Evolutionary conservation across 2,797 vertebrate species (phyloP).

Genomic region (Schizopygopsis malacanthus): DNA sequence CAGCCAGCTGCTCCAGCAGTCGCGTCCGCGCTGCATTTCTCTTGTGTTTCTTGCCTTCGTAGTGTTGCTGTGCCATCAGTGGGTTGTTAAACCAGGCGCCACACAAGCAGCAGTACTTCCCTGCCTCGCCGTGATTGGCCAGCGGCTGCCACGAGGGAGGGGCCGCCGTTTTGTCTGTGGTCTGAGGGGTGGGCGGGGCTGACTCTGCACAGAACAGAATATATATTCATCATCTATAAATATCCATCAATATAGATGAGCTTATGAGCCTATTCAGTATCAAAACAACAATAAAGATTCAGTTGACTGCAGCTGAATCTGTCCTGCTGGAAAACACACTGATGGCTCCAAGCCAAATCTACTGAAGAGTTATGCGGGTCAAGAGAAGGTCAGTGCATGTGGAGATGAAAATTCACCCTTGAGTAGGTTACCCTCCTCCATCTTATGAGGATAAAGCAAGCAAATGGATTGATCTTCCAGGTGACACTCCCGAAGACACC

Average conservation of each 20-base stretch:
- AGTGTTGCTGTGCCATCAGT: conserved; percentile 87
- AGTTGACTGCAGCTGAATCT: background rate
- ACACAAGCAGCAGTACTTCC: conserved; percentile 85
- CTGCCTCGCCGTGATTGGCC: conserved; percentile 76
- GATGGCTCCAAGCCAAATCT: conserved; percentile 1
- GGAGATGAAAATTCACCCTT: conserved; percentile 40
- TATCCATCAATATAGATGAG: conserved; percentile 44
- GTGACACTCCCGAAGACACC: conserved; percentile 74
- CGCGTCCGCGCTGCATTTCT: conserved; percentile 83
- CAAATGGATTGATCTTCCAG: conserved; percentile 67
- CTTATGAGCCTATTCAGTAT: conserved; percentile 37
- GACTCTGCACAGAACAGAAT: conserved; percentile 69
- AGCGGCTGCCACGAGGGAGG: conserved; percentile 70
- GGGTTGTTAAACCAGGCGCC: conserved; percentile 89
- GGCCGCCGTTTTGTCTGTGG: conserved; percentile 67
- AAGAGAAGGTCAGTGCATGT: conserved; percentile 54
- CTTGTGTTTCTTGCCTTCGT: conserved; percentile 87
- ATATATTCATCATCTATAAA: background rate
- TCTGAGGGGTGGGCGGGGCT: conserved; percentile 74
- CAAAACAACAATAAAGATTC: conserved; percentile 41
- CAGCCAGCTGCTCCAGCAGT: conserved; percentile 82
- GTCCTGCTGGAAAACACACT: conserved; percentile 9
- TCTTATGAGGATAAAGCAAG: conserved; percentile 55
- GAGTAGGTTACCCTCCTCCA: conserved; percentile 6
- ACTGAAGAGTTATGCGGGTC: conserved; percentile 41